Conservation (phyloP, 2,113 vertebrate genomes). For the Urocitellus parryii region DNA sequence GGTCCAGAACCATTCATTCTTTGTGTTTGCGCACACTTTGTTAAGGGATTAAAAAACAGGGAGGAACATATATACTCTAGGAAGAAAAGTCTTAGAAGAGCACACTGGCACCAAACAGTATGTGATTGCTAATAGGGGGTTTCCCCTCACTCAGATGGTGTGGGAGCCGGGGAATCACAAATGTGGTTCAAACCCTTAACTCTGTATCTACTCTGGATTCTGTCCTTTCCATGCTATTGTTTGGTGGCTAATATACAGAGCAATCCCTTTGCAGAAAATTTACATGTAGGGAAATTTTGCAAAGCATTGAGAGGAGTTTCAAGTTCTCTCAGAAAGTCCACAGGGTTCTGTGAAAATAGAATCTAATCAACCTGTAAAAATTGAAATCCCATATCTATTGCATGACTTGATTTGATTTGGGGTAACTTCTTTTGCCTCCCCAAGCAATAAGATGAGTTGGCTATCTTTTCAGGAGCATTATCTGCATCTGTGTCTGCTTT, state of each 20-base stretch:
- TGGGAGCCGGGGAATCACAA: slow-evolving; percentile 27
- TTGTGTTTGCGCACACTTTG: slow-evolving; percentile 55
- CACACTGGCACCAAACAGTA: neutral
- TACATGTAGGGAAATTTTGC: slow-evolving; percentile 68
- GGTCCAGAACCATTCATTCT: slow-evolving; percentile 63
- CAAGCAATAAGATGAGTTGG: slow-evolving; percentile 78
- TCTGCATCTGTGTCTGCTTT: slow-evolving; percentile 24
- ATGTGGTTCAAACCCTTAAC: neutral
- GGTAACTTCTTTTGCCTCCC: slow-evolving; percentile 77
- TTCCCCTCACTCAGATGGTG: slow-evolving; percentile 1
- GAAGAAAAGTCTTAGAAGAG: slow-evolving; percentile 43
- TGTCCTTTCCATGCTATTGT: slow-evolving; percentile 60
- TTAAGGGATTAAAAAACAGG: slow-evolving; percentile 59
- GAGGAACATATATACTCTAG: slow-evolving; percentile 54
- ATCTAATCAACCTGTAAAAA: slow-evolving; percentile 84
- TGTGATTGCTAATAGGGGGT: neutral
- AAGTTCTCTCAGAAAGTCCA: slow-evolving; percentile 75
- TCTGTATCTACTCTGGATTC: neutral
- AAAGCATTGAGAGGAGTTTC: slow-evolving; percentile 61
- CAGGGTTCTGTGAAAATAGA: slow-evolving; percentile 84
- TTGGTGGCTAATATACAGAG: slow-evolving; percentile 53
- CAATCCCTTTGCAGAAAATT: slow-evolving; percentile 66
- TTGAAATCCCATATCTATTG: slow-evolving; percentile 79
- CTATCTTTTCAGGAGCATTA: slow-evolving; percentile 36
- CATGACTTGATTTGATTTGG: slow-evolving; percentile 81